Percentiles rank a stretch among this genome's conserved stretches.
These are phyloP conservation scores for Telenomus remus DNA, from an alignment of 1,140 invertebrate species.

Conservation along the genomic window DNA sequence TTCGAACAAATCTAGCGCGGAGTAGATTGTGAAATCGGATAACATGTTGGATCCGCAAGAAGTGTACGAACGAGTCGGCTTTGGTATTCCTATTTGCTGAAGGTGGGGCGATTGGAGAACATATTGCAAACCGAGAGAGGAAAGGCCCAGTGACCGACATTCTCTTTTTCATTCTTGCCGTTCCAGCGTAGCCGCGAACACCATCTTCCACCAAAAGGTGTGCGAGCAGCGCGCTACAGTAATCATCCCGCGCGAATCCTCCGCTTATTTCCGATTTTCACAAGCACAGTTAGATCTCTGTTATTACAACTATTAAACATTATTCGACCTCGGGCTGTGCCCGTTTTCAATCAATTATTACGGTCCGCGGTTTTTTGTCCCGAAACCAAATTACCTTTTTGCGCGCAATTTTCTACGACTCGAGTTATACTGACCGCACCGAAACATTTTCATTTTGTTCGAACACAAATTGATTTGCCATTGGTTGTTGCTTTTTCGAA, in stretches of 20 bases:
- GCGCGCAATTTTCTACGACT: background rate
- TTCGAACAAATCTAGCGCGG: slow-evolving; percentile 26
- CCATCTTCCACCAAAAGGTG: slow-evolving; percentile 39
- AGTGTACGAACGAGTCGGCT: slow-evolving; percentile 50
- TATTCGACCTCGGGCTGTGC: slow-evolving; percentile 10
- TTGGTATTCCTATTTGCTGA: slow-evolving; percentile 54
- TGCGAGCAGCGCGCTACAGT: slow-evolving; percentile 26
- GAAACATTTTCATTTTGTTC: slow-evolving; percentile 9
- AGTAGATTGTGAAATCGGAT: slow-evolving; percentile 34
- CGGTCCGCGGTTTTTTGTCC: slow-evolving; percentile 17
- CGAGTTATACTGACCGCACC: background rate
- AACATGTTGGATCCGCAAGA: slow-evolving; percentile 32
- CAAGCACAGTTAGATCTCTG: slow-evolving; percentile 33
- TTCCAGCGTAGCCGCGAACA: slow-evolving; percentile 54
- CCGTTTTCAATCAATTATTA: slow-evolving; percentile 33
- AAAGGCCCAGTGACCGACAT: slow-evolving; percentile 72
- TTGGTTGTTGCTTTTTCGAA: background rate
- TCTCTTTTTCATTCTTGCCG: slow-evolving; percentile 66
- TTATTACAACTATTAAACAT: slow-evolving; percentile 27
- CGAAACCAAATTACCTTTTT: slow-evolving; percentile 24
- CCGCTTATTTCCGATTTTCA: slow-evolving; percentile 28
- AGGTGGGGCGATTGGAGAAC: slow-evolving; percentile 52
- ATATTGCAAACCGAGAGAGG: slow-evolving; percentile 50
- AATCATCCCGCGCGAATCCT: slow-evolving; percentile 22
- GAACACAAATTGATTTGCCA: background rate